A percentile compares a stretch with the other conserved stretches of the same genome.
phyloP scores from a whole-genome alignment of 30 jellyfish, hydroid and myxozoan species.

The Clytia hemisphaerica region DNA sequence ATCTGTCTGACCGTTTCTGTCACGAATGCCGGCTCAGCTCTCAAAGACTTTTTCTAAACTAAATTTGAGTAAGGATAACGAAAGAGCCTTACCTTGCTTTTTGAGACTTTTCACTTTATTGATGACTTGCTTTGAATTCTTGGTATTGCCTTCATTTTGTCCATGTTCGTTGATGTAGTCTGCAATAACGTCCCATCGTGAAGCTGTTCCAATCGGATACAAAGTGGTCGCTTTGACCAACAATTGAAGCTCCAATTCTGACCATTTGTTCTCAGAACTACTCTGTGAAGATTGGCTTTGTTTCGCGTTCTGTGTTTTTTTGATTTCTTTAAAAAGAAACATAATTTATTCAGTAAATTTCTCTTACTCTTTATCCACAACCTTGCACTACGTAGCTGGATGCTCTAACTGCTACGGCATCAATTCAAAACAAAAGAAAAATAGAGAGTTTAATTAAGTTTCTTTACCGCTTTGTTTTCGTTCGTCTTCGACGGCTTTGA shows the following conservation, averaged over 20 bases:
- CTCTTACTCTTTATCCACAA: constrained; percentile 12
- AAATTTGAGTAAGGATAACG: too few species aligned
- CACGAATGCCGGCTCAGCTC: too few species aligned
- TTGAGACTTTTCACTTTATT: constrained; percentile 59
- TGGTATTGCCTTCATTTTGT: constrained; percentile 27
- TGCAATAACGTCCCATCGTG: constrained; percentile 90
- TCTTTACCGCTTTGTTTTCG: neutral
- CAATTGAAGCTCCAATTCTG: constrained; percentile 65
- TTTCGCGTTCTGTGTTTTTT: constrained; percentile 20
- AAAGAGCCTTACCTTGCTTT: constrained; percentile 49
- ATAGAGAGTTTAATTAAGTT: too few species aligned
- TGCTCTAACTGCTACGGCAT: constrained; percentile 6
- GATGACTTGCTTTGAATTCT: constrained; percentile 72
- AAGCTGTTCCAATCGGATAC: constrained; percentile 89
- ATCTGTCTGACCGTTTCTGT: too few species aligned
- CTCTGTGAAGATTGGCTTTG: constrained; percentile 24
- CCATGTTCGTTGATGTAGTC: constrained; percentile 80
- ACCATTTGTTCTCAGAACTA: constrained; percentile 56
- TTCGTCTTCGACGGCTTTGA: constrained; percentile 18
- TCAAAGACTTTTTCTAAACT: too few species aligned
- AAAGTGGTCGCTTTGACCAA: constrained; percentile 81
- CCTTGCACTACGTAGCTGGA: constrained; percentile 42
- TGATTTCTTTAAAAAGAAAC: neutral
- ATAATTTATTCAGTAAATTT: neutral
- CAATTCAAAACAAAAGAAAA: neutral